These are phyloP conservation scores for Ypsolopha sequella DNA, from an alignment of 2,888 invertebrate genomes.

Conservation along the genomic window DNA sequence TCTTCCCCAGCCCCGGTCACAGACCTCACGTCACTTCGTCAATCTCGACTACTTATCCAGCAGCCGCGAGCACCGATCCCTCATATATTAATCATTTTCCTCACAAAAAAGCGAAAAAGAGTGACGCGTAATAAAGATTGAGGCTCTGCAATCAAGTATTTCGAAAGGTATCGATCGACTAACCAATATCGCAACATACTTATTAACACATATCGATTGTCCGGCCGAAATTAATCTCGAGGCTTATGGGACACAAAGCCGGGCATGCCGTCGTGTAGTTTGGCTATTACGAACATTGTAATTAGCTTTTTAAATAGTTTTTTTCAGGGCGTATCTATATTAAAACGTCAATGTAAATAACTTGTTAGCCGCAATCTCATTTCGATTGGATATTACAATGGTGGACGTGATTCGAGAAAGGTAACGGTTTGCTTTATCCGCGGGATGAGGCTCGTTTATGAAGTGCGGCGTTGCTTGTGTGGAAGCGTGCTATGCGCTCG, in stretches of 20 bases:
- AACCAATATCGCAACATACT: slow-evolving; percentile 59
- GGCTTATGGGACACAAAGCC: too few relatives aligned
- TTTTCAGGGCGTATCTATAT: slow-evolving; percentile 57
- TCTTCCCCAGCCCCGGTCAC: slow-evolving; percentile 42
- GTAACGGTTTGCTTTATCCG: slow-evolving; percentile 70
- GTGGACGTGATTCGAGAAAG: slow-evolving; percentile 71
- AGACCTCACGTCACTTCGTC: slow-evolving; percentile 43
- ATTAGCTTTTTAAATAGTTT: slow-evolving; percentile 69
- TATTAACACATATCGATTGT: slow-evolving; percentile 60
- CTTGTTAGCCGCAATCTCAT: slow-evolving; percentile 72
- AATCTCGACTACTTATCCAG: slow-evolving; percentile 68
- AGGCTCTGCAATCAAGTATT: too few relatives aligned
- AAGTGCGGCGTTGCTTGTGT: slow-evolving; percentile 16
- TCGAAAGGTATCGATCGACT: slow-evolving; percentile 53
- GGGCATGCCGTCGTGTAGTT: slow-evolving; percentile 54
- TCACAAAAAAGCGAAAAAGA: slow-evolving; percentile 36
- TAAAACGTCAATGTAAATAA: slow-evolving; percentile 72
- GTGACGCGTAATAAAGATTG: too few relatives aligned
- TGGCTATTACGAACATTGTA: slow-evolving; percentile 62
- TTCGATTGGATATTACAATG: slow-evolving; percentile 71
- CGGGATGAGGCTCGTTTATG: slow-evolving; percentile 54
- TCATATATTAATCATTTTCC: slow-evolving; percentile 63
- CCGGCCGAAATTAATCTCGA: slow-evolving; percentile 27
- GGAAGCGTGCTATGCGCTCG: slow-evolving; percentile 24
- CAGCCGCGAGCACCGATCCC: slow-evolving; percentile 41